Conservation (phyloP, 2,888 invertebrate species). For the Thymelicus lineola region DNA sequence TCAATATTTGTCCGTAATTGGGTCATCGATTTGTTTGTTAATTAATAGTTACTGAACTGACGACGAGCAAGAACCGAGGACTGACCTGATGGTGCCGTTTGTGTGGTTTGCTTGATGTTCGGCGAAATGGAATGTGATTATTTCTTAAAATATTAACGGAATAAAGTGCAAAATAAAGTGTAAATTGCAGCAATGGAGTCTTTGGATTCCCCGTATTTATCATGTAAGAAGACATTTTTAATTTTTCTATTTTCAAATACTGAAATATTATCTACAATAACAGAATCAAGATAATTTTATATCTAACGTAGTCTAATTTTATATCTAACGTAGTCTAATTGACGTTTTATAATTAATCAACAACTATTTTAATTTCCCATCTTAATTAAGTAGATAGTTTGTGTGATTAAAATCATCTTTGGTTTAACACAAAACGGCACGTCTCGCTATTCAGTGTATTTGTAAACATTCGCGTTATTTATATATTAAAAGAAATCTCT, state of each 20-base stretch:
- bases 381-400: neutral
- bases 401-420: constrained; percentile 2
- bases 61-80: constrained; percentile 16
- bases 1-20: constrained; percentile 64
- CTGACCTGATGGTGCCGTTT: constrained; percentile 29
- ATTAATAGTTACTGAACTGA: constrained; percentile 43
- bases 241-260: neutral
- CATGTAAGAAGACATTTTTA: constrained; percentile 42
- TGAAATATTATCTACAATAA: too few species aligned
- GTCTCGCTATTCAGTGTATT: constrained; percentile 16
- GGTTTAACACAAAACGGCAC: neutral
- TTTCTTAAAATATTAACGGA: constrained; percentile 12
- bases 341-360: neutral
- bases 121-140: constrained; percentile 27
- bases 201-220: constrained; percentile 38
- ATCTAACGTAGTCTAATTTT: constrained; percentile 19
- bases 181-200: constrained; percentile 31
- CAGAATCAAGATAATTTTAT: neutral
- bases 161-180: constrained; percentile 18
- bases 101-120: constrained; percentile 41
- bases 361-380: neutral
- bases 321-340: constrained; percentile 18
- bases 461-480: constrained; percentile 38
- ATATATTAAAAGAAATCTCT: constrained; percentile 49
- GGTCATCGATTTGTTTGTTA: constrained; percentile 54